These are phyloP conservation scores for Drosophila formosana DNA, from an alignment of 2,888 invertebrate species.

Conservation along the genomic window DNA sequence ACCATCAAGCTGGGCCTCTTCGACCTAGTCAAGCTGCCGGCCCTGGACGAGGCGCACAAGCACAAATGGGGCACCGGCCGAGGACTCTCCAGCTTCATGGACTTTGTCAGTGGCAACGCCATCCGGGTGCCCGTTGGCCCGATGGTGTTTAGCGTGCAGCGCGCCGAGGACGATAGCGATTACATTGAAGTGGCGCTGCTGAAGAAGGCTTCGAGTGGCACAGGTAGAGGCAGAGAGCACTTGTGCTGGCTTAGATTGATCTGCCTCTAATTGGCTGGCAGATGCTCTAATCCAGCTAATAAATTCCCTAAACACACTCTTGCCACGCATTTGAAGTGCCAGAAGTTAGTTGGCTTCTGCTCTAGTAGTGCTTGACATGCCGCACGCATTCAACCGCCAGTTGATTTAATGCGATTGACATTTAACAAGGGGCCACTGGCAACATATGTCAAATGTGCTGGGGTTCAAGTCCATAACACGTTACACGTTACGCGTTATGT, in stretches of 20 bases:
- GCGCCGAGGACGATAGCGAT: conserved; percentile 83
- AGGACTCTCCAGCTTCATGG: conserved; percentile 79
- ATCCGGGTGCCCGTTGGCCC: conserved; percentile 84
- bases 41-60: conserved; percentile 58
- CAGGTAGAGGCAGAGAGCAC: conserved; percentile 76
- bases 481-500: background rate
- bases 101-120: conserved; percentile 83
- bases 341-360: conserved; percentile 3
- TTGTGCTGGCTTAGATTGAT: conserved; percentile 35
- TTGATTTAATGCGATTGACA: conserved; percentile 39
- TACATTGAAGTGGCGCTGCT: conserved; percentile 84
- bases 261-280: conserved; percentile 32
- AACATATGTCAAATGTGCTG: conserved; percentile 41
- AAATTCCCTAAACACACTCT: conserved; percentile 16
- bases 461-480: background rate
- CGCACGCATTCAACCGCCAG: conserved; percentile 28
- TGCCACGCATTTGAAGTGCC: background rate
- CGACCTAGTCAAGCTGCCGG: conserved; percentile 86
- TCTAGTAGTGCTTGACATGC: conserved; percentile 43
- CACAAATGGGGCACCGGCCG: conserved; percentile 76
- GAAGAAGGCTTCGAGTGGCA: conserved; percentile 78
- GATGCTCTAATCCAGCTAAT: background rate
- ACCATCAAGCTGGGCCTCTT: conserved; percentile 87
- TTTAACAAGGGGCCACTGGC: conserved; percentile 22
- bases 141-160: conserved; percentile 84